Evolutionary conservation across 2,888 invertebrate species (phyloP).

Genomic region (Hofmannophila pseudospretella): DNA sequence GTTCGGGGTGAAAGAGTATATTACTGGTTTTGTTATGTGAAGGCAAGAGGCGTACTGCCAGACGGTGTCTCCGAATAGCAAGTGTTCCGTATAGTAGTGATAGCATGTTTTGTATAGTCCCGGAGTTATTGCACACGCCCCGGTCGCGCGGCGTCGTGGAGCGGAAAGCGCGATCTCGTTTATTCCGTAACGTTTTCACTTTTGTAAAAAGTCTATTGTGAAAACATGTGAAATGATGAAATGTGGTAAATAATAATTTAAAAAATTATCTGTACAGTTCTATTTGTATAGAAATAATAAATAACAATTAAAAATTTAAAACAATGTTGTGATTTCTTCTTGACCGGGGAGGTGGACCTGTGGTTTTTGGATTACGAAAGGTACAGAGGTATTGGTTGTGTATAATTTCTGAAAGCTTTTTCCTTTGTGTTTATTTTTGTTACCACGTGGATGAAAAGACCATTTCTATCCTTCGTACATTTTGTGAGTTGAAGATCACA

Average conservation of each 20-base stretch:
- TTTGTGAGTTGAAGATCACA: too few species aligned
- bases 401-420: too few species aligned
- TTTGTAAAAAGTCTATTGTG: constrained; percentile 79
- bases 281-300: constrained; percentile 80
- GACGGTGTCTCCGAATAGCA: constrained; percentile 20
- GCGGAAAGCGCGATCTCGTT: constrained; percentile 47
- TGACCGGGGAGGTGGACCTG: too few species aligned
- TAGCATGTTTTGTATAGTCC: constrained; percentile 27
- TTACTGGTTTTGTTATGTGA: constrained; percentile 12
- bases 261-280: constrained; percentile 79
- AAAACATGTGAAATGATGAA: constrained; percentile 69
- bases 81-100: constrained; percentile 1
- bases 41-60: constrained; percentile 37
- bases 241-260: constrained; percentile 76
- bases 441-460: too few species aligned
- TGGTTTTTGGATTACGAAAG: too few species aligned
- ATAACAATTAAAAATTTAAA: constrained; percentile 75
- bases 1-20: constrained; percentile 35
- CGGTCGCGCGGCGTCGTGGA: neutral
- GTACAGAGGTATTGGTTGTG: too few species aligned
- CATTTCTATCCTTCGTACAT: too few species aligned
- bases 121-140: constrained; percentile 15
- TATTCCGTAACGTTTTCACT: constrained; percentile 74
- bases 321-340: constrained; percentile 74
- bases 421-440: too few species aligned